Evolutionary conservation across 2,797 vertebrate genomes (phyloP).

Genomic region (Sebastes cheni): DNA sequence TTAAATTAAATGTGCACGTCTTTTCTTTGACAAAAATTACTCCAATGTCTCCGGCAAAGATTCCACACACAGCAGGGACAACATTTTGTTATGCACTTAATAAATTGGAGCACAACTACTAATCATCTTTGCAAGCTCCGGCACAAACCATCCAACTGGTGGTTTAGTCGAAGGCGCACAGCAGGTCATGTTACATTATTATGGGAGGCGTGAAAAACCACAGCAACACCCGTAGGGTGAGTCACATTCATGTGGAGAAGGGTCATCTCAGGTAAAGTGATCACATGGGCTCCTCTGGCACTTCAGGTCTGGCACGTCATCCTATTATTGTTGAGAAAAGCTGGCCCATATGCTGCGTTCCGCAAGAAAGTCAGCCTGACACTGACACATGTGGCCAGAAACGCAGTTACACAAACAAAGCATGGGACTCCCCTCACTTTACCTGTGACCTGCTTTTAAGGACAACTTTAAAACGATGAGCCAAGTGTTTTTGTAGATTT

Average conservation of each 20-base stretch:
- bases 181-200: conserved; percentile 43
- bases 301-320: conserved; percentile 40
- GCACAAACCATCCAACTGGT: conserved; percentile 20
- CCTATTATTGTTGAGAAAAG: conserved; percentile 52
- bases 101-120: background rate
- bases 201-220: conserved; percentile 5
- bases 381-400: conserved; percentile 8
- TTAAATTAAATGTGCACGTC: background rate
- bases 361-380: conserved; percentile 38
- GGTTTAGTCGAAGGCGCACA: conserved; percentile 23
- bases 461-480: conserved; percentile 60
- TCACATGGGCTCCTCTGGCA: conserved; percentile 34
- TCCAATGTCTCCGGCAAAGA: background rate
- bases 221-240: conserved; percentile 44
- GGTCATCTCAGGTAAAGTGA: conserved; percentile 69
- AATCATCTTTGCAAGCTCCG: background rate
- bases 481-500: conserved; percentile 55
- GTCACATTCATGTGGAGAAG: conserved; percentile 39
- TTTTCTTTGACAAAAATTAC: background rate
- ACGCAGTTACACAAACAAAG: conserved; percentile 31
- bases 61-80: background rate
- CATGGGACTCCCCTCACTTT: conserved; percentile 31
- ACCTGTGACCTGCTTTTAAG: conserved; percentile 72
- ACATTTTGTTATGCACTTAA: background rate
- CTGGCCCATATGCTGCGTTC: conserved; percentile 28